A percentile compares a stretch with the other conserved stretches of the same genome.
These are phyloP conservation scores for Melieria crassipennis DNA, from an alignment of 2,888 invertebrate genomes.

Conservation along the genomic window DNA sequence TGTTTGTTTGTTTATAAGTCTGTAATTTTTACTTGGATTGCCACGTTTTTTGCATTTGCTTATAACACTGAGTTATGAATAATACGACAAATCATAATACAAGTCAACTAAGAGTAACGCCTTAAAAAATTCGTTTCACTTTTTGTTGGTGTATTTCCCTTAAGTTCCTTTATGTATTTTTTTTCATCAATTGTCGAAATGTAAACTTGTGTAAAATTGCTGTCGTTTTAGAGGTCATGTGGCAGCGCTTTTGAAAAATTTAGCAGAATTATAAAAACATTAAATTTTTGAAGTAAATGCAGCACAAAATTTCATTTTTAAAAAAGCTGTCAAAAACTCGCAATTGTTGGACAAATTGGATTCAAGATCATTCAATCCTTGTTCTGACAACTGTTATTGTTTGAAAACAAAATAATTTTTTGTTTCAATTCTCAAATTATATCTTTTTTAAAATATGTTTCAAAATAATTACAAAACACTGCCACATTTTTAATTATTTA, in stretches of 20 bases:
- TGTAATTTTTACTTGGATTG: slow-evolving; percentile 39
- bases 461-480: slow-evolving; percentile 13
- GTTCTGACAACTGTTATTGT: too few relatives aligned
- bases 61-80: background rate
- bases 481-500: slow-evolving; percentile 24
- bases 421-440: background rate
- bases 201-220: background rate
- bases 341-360: too few relatives aligned
- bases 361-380: too few relatives aligned
- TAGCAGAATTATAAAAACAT: background rate
- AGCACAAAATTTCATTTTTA: too few relatives aligned
- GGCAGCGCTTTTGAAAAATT: too few relatives aligned
- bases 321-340: too few relatives aligned
- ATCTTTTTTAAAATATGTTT: background rate
- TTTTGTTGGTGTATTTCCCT: slow-evolving; percentile 27
- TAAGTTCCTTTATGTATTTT: slow-evolving; percentile 9
- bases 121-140: slow-evolving; percentile 31
- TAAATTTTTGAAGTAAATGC: background rate
- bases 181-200: slow-evolving; percentile 17
- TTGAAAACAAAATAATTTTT: too few relatives aligned
- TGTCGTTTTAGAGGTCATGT: background rate
- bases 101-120: background rate
- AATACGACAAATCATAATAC: too few relatives aligned
- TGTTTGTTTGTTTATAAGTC: slow-evolving; percentile 25
- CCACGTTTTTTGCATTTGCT: slow-evolving; percentile 34